Conservation (phyloP, 2,113 vertebrate genomes). For the Melierax canorus region DNA sequence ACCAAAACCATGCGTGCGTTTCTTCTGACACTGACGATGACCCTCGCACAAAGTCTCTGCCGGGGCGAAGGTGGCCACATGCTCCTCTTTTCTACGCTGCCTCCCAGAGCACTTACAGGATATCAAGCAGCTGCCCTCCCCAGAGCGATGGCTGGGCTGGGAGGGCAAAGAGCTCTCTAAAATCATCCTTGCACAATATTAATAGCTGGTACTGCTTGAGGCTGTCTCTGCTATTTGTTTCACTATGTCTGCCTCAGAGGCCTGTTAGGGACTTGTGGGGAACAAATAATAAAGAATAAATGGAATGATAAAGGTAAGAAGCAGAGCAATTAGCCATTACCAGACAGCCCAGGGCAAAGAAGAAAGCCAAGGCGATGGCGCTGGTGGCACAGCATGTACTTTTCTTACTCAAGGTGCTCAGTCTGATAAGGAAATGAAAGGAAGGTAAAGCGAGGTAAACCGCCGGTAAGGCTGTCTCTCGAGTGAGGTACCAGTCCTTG, state of each 20-base stretch:
- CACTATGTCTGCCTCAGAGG: neutral
- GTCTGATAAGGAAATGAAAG: neutral
- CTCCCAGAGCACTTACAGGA: neutral
- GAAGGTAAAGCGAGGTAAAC: neutral
- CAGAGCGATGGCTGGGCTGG: neutral
- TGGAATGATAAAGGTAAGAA: neutral
- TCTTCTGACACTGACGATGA: neutral
- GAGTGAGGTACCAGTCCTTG: neutral
- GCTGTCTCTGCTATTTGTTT: neutral
- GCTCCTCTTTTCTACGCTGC: neutral
- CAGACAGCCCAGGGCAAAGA: neutral
- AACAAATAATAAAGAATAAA: neutral
- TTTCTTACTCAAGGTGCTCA: neutral
- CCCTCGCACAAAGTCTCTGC: neutral
- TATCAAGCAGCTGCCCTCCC: neutral
- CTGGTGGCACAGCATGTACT: neutral
- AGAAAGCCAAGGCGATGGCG: neutral
- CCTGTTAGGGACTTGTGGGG: neutral
- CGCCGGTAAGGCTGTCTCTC: neutral
- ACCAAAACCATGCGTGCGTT: accelerated
- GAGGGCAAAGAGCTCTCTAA: neutral
- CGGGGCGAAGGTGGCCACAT: neutral
- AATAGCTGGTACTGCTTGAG: neutral
- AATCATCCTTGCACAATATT: neutral
- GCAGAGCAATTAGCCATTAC: neutral